Conservation (phyloP, 2,797 vertebrate genomes). For the Sebastes flavidus region DNA sequence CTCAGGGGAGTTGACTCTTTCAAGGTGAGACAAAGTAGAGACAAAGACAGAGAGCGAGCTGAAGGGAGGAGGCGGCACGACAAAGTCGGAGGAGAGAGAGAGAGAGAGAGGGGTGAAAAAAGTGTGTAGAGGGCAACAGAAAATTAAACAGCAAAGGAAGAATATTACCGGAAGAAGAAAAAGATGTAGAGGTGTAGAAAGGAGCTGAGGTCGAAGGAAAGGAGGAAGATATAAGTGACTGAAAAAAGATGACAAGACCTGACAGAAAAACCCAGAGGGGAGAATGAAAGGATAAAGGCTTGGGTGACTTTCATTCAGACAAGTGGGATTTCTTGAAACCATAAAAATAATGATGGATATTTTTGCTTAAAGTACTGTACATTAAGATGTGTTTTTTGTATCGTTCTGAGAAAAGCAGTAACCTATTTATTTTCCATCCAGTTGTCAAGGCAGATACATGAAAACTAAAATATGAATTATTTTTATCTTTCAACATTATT, state of each 20-base stretch:
- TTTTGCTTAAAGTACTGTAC: not conserved
- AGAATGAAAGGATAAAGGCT: not conserved
- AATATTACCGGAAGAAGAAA: not conserved
- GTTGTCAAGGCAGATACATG: not conserved
- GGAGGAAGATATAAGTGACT: not conserved
- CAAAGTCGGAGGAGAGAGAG: not conserved
- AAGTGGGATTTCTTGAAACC: not conserved
- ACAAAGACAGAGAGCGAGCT: not conserved
- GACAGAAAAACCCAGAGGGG: not conserved
- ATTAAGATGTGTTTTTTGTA: not conserved
- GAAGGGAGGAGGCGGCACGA: slow-evolving; percentile 2
- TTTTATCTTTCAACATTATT: not conserved
- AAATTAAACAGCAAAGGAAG: not conserved
- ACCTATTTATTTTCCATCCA: not conserved
- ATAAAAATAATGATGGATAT: not conserved
- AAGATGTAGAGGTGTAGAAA: not conserved
- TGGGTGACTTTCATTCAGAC: not conserved
- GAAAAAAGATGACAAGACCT: not conserved
- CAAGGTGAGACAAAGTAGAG: slow-evolving; percentile 54
- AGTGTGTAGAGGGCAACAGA: not conserved
- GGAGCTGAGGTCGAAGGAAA: not conserved
- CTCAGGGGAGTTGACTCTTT: slow-evolving; percentile 57
- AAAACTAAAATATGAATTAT: not conserved
- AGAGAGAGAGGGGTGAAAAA: not conserved
- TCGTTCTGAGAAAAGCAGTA: not conserved